Evolutionary conservation across 2,888 invertebrate species (phyloP).

Genomic region (Erannis defoliaria): DNA sequence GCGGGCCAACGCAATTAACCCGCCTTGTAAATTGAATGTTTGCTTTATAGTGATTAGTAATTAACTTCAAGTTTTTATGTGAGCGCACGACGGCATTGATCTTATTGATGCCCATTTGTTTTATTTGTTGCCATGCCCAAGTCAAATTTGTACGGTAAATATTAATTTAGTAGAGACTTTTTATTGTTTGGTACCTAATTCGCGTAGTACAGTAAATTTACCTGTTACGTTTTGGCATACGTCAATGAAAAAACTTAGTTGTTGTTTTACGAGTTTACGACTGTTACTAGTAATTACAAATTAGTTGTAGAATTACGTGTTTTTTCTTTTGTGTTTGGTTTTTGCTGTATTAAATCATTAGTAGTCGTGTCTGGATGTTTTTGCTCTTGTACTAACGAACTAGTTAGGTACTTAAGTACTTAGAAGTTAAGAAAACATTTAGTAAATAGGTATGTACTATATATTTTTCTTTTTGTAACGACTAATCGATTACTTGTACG

Average conservation of each 20-base stretch:
- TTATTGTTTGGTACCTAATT: slow-evolving; percentile 8
- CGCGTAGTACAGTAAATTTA: slow-evolving; percentile 13
- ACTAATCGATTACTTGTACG: neutral
- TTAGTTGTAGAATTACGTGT: slow-evolving; percentile 27
- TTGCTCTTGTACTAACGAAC: slow-evolving; percentile 23
- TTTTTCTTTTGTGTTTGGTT: slow-evolving; percentile 21
- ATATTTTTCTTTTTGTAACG: neutral
- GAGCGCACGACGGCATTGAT: slow-evolving; percentile 70
- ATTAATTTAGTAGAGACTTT: slow-evolving; percentile 48
- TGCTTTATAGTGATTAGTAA: slow-evolving; percentile 86
- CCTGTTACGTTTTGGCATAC: slow-evolving; percentile 10
- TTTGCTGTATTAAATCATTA: slow-evolving; percentile 27
- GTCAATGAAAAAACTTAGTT: slow-evolving; percentile 1
- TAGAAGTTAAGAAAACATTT: slow-evolving; percentile 3
- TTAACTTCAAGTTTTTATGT: slow-evolving; percentile 80
- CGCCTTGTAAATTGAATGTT: slow-evolving; percentile 86
- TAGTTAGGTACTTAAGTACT: slow-evolving; percentile 20
- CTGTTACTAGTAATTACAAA: slow-evolving; percentile 22
- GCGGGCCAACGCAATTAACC: slow-evolving; percentile 82
- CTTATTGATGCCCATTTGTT: slow-evolving; percentile 74
- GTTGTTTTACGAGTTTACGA: slow-evolving; percentile 15
- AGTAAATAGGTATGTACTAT: neutral
- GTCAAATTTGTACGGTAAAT: slow-evolving; percentile 68
- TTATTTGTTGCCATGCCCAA: slow-evolving; percentile 64
- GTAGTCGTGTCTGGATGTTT: slow-evolving; percentile 26